Evolutionary conservation across 2,113 vertebrate species (phyloP).

Genomic region (Eubucco bourcierii): DNA sequence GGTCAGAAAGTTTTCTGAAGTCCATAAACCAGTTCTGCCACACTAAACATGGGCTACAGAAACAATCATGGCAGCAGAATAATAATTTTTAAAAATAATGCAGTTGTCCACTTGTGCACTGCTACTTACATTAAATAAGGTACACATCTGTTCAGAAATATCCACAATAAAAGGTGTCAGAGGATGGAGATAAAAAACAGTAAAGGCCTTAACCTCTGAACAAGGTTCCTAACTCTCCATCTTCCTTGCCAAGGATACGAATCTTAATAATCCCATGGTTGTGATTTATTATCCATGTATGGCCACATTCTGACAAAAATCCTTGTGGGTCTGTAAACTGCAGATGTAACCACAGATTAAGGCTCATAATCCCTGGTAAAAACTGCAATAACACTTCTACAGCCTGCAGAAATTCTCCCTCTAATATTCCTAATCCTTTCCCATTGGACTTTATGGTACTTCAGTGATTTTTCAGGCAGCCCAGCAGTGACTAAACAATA

Average conservation of each 20-base stretch:
- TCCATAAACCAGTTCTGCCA: neutral
- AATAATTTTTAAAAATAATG: neutral
- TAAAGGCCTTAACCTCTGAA: neutral
- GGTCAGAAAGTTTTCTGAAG: neutral
- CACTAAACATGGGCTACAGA: neutral
- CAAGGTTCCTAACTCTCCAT: neutral
- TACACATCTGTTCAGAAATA: neutral
- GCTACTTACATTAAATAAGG: neutral
- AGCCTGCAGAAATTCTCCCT: constrained; percentile 37
- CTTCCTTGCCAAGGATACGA: neutral
- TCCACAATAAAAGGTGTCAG: neutral
- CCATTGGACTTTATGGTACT: constrained; percentile 40
- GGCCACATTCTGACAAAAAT: neutral
- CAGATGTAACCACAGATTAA: constrained; percentile 58
- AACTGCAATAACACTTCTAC: constrained; percentile 42
- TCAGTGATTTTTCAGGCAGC: constrained; percentile 49
- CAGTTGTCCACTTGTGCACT: neutral
- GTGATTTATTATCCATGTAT: constrained; percentile 6
- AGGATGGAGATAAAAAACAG: neutral
- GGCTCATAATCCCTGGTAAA: constrained; percentile 50
- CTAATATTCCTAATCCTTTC: constrained; percentile 58
- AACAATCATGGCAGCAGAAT: neutral
- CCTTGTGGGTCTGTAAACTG: constrained; percentile 23
- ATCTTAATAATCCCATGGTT: neutral
- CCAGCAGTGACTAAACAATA: constrained; percentile 39